Conservation (phyloP, 1,140 invertebrate genomes). For the Atta texana region DNA sequence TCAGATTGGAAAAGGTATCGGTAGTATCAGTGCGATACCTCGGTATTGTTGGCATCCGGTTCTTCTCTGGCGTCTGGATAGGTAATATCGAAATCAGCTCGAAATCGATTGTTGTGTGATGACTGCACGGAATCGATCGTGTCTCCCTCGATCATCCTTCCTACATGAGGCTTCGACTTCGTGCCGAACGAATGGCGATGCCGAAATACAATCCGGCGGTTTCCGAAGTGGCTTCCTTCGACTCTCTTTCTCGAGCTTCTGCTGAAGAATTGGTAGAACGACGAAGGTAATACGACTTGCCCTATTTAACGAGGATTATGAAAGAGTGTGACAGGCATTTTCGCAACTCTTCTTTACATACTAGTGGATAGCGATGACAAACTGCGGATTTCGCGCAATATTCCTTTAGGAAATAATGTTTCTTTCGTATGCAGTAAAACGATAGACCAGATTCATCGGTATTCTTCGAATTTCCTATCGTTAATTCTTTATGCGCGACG, state of each 20-base stretch:
- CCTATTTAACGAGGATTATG: constrained; percentile 11
- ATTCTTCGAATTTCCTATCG: constrained; percentile 19
- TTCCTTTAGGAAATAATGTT: not conserved
- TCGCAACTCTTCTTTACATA: not conserved
- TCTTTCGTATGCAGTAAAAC: constrained; percentile 1
- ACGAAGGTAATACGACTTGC: constrained; percentile 40
- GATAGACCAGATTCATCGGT: constrained; percentile 18
- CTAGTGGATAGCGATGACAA: not conserved
- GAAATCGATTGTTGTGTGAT: constrained; percentile 63
- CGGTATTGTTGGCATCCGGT: not conserved
- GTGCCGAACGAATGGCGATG: constrained; percentile 7
- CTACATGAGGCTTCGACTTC: constrained; percentile 55
- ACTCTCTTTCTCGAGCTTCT: constrained; percentile 29
- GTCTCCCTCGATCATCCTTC: constrained; percentile 25
- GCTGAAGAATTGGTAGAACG: not conserved
- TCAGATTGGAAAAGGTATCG: not conserved
- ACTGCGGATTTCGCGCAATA: too few relatives aligned
- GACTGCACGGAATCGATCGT: constrained; percentile 38
- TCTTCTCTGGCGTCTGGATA: too few relatives aligned
- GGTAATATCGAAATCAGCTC: constrained; percentile 26
- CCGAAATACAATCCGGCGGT: constrained; percentile 65
- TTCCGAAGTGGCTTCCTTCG: constrained; percentile 45
- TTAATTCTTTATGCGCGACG: not conserved
- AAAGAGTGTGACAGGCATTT: not conserved
- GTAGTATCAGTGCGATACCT: not conserved